Conservation (phyloP, 2,797 vertebrate genomes). For the Microctenopoma lineatum region DNA sequence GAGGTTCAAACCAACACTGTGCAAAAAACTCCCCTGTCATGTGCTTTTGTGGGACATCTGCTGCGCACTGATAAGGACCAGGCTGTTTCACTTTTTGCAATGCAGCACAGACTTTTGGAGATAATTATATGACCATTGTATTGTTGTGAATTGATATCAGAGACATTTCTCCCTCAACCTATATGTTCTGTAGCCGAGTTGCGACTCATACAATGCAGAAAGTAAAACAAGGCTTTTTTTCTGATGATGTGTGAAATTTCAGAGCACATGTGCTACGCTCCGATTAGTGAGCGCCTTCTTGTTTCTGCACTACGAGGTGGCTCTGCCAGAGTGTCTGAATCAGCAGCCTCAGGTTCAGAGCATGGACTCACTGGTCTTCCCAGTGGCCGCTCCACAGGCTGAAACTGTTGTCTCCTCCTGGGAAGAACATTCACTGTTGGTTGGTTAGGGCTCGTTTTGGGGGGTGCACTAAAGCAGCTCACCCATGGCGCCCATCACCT, state of each 20-base stretch:
- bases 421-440: slow-evolving; percentile 26
- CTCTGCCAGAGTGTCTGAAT: slow-evolving; percentile 37
- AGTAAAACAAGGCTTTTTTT: slow-evolving; percentile 27
- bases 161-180: slow-evolving; percentile 38
- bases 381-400: slow-evolving; percentile 10
- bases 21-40: slow-evolving; percentile 55
- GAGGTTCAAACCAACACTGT: slow-evolving; percentile 56
- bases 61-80: slow-evolving; percentile 70
- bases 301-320: slow-evolving; percentile 2
- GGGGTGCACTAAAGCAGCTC: slow-evolving; percentile 7
- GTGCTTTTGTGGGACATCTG: slow-evolving; percentile 67
- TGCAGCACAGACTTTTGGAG: slow-evolving; percentile 54
- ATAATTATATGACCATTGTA: slow-evolving; percentile 68
- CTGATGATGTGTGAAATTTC: slow-evolving; percentile 24
- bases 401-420: slow-evolving; percentile 26
- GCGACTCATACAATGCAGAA: slow-evolving; percentile 22
- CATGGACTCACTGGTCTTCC: slow-evolving; percentile 19
- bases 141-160: slow-evolving; percentile 50
- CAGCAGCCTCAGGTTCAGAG: slow-evolving; percentile 46
- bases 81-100: slow-evolving; percentile 58
- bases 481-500: slow-evolving; percentile 3
- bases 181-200: slow-evolving; percentile 26
- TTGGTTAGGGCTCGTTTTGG: slow-evolving; percentile 19
- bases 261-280: slow-evolving; percentile 41
- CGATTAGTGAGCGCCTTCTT: slow-evolving; percentile 37